Evolutionary conservation across 2,113 vertebrate genomes (phyloP).

Genomic region (Oceanodroma tethys): DNA sequence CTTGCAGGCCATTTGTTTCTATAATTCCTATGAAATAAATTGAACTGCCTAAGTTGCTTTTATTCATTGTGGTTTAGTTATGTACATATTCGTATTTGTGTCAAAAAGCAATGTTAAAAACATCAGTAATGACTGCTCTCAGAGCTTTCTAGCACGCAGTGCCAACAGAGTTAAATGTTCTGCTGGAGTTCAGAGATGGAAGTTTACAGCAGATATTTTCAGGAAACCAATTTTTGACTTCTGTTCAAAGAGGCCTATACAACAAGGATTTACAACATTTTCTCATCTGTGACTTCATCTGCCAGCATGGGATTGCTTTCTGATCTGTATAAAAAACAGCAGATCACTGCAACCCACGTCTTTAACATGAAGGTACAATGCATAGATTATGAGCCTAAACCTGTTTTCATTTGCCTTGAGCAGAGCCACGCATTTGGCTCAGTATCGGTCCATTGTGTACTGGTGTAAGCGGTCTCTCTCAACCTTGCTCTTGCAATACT

Average conservation of each 20-base stretch:
- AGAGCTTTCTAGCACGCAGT: background rate
- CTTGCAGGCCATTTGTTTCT: background rate
- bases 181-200: background rate
- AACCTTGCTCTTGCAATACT: background rate
- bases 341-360: background rate
- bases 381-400: background rate
- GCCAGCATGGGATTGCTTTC: background rate
- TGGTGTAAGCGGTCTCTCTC: background rate
- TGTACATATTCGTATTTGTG: constrained; percentile 2
- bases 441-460: background rate
- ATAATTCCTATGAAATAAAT: background rate
- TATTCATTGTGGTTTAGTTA: constrained; percentile 39
- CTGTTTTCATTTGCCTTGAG: background rate
- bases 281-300: background rate
- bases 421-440: background rate
- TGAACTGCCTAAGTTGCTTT: background rate
- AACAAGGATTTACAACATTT: background rate
- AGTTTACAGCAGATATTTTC: constrained; percentile 4
- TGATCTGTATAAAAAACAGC: background rate
- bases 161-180: background rate
- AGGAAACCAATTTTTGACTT: background rate
- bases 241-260: background rate
- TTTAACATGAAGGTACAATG: background rate
- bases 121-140: background rate
- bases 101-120: constrained; percentile 6